Evolutionary conservation across 2,797 vertebrate genomes (phyloP).

Genomic region (Anguilla anguilla): DNA sequence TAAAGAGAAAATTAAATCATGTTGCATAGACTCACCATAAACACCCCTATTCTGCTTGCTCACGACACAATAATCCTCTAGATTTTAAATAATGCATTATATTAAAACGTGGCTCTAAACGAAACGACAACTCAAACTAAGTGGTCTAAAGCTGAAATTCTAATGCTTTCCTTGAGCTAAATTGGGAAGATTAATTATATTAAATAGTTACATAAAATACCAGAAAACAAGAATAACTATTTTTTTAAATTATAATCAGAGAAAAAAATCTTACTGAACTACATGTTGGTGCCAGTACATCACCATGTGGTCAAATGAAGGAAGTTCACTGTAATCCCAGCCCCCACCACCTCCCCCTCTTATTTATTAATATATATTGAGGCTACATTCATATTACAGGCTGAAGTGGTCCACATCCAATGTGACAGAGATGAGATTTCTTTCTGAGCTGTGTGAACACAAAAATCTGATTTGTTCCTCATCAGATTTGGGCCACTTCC

Average conservation of each 20-base stretch:
- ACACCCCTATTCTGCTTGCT: not conserved
- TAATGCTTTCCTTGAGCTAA: not conserved
- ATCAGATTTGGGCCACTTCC: no score
- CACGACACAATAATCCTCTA: not conserved
- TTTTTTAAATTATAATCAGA: not conserved
- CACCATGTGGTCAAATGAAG: not conserved
- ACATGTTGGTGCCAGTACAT: not conserved
- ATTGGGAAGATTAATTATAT: not conserved
- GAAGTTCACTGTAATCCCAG: not conserved
- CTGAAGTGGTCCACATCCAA: no score
- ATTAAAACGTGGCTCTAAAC: not conserved
- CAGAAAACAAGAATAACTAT: not conserved
- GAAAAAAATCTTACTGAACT: not conserved
- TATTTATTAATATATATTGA: no score
- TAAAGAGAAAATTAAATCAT: not conserved
- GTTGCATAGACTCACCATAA: not conserved
- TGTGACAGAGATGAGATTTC: no score
- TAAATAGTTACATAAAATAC: not conserved
- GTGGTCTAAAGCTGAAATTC: not conserved
- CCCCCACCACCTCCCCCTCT: not conserved
- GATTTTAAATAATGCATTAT: not conserved
- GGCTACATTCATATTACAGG: no score
- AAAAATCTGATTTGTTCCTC: no score
- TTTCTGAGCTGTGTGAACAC: no score
- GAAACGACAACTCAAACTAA: not conserved